phyloP scores from a whole-genome alignment of 2,797 vertebrate species.

The Dallia pectoralis region DNA sequence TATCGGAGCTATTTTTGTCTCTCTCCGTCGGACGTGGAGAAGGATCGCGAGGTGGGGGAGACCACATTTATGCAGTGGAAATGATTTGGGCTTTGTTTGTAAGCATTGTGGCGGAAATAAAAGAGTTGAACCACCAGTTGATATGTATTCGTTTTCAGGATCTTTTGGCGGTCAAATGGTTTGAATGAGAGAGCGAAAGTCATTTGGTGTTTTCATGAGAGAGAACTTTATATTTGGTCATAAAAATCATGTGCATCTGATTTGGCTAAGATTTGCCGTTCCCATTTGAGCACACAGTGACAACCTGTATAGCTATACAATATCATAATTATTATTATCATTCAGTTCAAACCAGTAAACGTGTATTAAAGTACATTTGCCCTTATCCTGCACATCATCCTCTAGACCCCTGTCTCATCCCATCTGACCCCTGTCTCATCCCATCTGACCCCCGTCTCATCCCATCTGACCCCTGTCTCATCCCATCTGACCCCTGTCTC shows the following conservation, averaged over 20 bases:
- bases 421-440: too few relatives aligned
- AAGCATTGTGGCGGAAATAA: background rate
- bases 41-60: conserved; percentile 39
- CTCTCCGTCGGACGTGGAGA: background rate
- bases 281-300: background rate
- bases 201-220: conserved; percentile 40
- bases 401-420: background rate
- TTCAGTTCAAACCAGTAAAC: too few relatives aligned
- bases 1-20: conserved; percentile 43
- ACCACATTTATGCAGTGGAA: conserved; percentile 13
- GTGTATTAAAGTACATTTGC: too few relatives aligned
- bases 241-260: conserved; percentile 64
- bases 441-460: too few relatives aligned
- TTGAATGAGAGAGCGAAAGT: conserved; percentile 20
- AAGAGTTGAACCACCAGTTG: background rate
- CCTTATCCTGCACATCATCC: too few relatives aligned
- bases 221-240: conserved; percentile 44
- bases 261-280: conserved; percentile 49
- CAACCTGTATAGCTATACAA: too few relatives aligned
- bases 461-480: too few relatives aligned
- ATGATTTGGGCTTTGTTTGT: background rate
- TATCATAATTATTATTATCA: too few relatives aligned
- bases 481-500: too few relatives aligned
- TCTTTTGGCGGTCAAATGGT: background rate
- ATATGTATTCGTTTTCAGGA: background rate